Percentiles rank a stretch among this genome's conserved stretches.
Evolutionary conservation across 1,140 invertebrate species (phyloP).

Genomic region (Amphibalanus amphitrite): DNA sequence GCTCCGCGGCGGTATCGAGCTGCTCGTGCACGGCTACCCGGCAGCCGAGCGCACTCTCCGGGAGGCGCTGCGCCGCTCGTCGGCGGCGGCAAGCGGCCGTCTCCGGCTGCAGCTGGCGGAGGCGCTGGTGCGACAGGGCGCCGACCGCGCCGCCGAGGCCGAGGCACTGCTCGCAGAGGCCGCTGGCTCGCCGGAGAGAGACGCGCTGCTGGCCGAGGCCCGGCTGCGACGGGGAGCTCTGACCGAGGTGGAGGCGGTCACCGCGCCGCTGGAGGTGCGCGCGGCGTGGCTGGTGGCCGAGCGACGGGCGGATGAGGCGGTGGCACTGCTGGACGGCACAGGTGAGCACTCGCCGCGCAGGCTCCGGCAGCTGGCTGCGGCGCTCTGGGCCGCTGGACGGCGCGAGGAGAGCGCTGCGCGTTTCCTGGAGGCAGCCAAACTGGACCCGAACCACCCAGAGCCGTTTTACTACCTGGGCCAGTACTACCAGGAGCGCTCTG

Average conservation of each 20-base stretch:
- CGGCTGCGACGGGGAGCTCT: not conserved
- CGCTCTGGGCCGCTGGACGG: not conserved
- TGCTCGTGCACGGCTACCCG: not conserved
- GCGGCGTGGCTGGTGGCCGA: not conserved
- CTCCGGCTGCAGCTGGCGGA: not conserved
- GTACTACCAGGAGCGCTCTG: slow-evolving; percentile 29
- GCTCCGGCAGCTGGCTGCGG: not conserved
- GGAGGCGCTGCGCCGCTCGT: not conserved
- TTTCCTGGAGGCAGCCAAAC: slow-evolving; percentile 50
- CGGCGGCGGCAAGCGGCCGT: too few species aligned
- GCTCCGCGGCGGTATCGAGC: not conserved
- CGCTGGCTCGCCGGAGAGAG: not conserved
- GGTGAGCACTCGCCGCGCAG: too few species aligned
- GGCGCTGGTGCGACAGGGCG: not conserved
- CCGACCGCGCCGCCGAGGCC: not conserved
- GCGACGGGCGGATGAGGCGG: not conserved
- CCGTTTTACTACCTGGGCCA: slow-evolving; percentile 58
- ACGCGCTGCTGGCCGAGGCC: not conserved
- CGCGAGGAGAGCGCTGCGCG: not conserved
- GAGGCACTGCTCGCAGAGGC: not conserved
- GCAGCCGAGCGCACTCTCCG: not conserved
- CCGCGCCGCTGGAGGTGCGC: not conserved
- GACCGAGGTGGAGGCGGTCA: not conserved
- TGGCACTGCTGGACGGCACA: not conserved
- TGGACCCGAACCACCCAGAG: slow-evolving; percentile 47